Evolutionary conservation across 2,113 vertebrate genomes (phyloP).

Genomic region (Urocitellus parryii): DNA sequence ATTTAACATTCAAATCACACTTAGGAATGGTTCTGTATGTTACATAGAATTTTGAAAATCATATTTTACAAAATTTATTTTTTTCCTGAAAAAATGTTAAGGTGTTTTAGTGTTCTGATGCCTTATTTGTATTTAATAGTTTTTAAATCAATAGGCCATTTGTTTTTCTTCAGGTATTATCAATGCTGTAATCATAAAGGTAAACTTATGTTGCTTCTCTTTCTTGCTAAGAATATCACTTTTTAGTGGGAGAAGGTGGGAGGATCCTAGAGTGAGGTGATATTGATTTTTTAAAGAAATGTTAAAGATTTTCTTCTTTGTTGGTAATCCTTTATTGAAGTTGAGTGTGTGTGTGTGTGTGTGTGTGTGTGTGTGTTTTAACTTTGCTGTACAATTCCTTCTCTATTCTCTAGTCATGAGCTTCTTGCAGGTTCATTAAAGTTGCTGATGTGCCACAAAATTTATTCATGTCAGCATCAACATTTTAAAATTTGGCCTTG

Average conservation of each 20-base stretch:
- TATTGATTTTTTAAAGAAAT: not conserved
- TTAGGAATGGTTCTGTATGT: constrained; percentile 17
- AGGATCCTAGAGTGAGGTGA: not conserved
- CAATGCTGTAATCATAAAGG: not conserved
- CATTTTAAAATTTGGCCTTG: constrained; percentile 28
- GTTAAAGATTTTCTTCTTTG: not conserved
- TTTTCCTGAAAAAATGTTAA: constrained; percentile 24
- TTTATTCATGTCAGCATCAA: not conserved
- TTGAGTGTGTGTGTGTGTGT: not conserved
- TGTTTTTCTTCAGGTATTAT: constrained; percentile 9
- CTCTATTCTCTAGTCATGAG: not conserved
- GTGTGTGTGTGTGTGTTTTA: no score
- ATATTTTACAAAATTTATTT: not conserved
- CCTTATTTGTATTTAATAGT: not conserved
- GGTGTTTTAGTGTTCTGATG: not conserved
- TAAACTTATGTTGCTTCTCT: not conserved
- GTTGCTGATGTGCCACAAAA: not conserved
- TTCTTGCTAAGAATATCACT: constrained; percentile 24
- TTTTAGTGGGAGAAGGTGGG: not conserved
- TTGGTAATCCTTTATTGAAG: not conserved
- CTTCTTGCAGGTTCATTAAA: not conserved
- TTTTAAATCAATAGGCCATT: not conserved
- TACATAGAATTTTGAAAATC: constrained; percentile 40
- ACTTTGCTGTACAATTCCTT: not conserved
- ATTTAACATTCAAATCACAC: not conserved